phyloP scores from a whole-genome alignment of 2,113 vertebrate species.

The Amphiprion percula region DNA sequence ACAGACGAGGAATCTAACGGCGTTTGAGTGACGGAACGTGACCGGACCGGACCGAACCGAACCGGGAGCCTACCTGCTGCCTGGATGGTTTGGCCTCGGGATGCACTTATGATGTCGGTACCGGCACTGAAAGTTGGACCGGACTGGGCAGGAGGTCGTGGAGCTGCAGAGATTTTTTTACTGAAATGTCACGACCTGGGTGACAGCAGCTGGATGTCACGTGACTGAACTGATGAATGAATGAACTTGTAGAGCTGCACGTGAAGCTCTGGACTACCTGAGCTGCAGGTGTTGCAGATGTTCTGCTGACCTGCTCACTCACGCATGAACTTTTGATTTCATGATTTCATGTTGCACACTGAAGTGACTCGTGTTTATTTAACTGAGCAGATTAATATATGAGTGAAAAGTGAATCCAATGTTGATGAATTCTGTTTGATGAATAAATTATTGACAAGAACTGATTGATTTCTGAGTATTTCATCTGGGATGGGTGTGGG shows the following conservation, averaged over 20 bases:
- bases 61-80: conserved; percentile 8
- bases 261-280: neutral
- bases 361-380: conserved; percentile 12
- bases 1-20: conserved; percentile 18
- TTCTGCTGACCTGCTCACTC: conserved; percentile 26
- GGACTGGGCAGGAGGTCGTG: conserved; percentile 32
- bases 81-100: neutral
- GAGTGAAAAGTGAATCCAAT: conserved; percentile 2
- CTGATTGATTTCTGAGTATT: conserved; percentile 38
- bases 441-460: conserved; percentile 73
- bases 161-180: conserved; percentile 26
- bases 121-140: conserved; percentile 24
- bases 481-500: neutral
- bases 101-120: neutral
- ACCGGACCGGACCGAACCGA: neutral
- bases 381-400: conserved; percentile 46
- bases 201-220: conserved; percentile 17
- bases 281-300: conserved; percentile 35
- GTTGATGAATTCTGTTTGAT: conserved; percentile 21
- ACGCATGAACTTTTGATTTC: neutral
- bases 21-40: conserved; percentile 32
- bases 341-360: neutral
- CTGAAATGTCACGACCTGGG: neutral
- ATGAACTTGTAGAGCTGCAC: conserved; percentile 23
- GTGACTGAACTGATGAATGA: conserved; percentile 35